Evolutionary conservation across 2,888 invertebrate genomes (phyloP), one percentile per base, ranked within the genome.

Genomic region (Corbicula japonica): DNA sequence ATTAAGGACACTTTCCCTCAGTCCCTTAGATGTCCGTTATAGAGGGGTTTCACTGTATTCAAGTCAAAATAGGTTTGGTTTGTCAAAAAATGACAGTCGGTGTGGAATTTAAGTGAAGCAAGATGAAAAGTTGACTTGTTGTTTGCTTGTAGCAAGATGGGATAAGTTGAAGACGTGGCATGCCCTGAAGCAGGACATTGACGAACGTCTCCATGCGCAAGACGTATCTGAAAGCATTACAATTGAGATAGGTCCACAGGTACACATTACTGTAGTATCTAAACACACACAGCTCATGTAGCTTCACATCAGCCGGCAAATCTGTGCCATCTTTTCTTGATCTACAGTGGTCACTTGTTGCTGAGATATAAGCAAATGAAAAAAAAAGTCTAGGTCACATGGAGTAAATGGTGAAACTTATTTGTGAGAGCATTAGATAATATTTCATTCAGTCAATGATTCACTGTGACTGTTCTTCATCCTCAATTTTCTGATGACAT

Each of bases 191-290:
- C 73, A 82, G n/a, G 85, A 87, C 4, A 84, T 89, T 10, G 35
- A 61, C 10, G 41, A 63, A 1, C 77, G 68, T 35, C 69, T 87
- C 18, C 63, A 77, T 15, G 46, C 72, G 10, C 54, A 61, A 6
- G 86, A 87, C 3, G 82, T 76, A 41, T 74, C 70, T 60, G 87
- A 87, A 58, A 74, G 82, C 21, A 85, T 87, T 34, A 84, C 87
- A 3, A 66, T 89, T 8, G 80, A 85, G 38, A 85, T 86, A 63
- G 88, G 88, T 23, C 86, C 86, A 23, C 86, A 89, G 87, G 89
- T 89, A 26, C 23, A 44, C 15, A n/a, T n/a, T 35, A 23, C 0
- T n/a, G 21, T 38, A 8, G 18, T 38, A n/a, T n/a, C n/a, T n/a
- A n/a, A n/a, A n/a, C n/a, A n/a, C n/a, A n/a, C n/a, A n/a, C n/a